Evolutionary conservation across 2,797 vertebrate species (phyloP), one percentile per base, ranked within the genome.

Genomic region (Spinus pinus): DNA sequence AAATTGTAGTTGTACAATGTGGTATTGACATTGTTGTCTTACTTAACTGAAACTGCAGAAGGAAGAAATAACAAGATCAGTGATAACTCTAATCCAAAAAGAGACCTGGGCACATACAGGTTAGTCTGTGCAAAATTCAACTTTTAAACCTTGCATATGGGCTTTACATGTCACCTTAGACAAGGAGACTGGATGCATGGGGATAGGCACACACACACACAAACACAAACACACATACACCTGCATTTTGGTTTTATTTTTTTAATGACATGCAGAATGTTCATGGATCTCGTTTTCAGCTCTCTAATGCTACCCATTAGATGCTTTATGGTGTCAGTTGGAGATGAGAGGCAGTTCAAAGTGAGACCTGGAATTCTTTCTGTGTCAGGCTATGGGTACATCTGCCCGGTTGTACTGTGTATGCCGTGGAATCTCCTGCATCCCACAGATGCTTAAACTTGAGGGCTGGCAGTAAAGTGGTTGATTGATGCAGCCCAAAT

Each of bases 181-280:
- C 14, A 51, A 71, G 39, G 27, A 71, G 37, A 27, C 2, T 3
- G 9, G 22, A 39, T 73, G 50, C 2, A 7, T 33, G 16, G 37
- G 25, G 13, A 28, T 65, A 69, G 65, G 7, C 7, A 7, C 39
- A 41, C 6, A 14, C 10, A n/a, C 16, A 25, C 17, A 25, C 35
- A 19, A 2, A 18, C 6, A 14, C 10, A n/a, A 14, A 25, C 17
- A 25, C 35, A 19, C 2, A 18, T 1, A 14, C 2, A 4, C 2
- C 1, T 7, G 2, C 6, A 10, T 57, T n/a, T 49, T 39, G 7
- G 0, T 42, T 79, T 31, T 31, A 13, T 31, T 41, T 80, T 65
- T 64, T 46, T 7, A 39, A n/a, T 28, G 46, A 23, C 8, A 9
- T 39, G 9, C 6, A 39, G 27, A 57, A 49, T 73, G 7, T 62